Base-by-base conservation (phyloP, 2,113 vertebrate species). In the Trematocara zebra region DNA sequence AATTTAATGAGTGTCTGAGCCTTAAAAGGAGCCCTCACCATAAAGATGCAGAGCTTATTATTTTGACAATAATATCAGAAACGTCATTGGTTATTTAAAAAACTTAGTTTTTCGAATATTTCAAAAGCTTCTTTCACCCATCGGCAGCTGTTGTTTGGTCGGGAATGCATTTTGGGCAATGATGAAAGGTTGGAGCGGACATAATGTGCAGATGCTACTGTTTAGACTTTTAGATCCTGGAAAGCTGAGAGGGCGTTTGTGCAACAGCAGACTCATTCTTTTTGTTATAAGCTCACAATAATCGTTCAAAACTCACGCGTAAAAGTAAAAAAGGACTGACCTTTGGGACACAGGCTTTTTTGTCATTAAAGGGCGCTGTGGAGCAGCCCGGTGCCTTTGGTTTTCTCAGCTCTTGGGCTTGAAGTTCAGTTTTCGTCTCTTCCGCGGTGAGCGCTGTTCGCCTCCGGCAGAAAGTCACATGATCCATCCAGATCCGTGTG, bases 381-480 rank as follows among this genome's bases (percentile, higher is more conserved):
- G 11, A 69, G 37, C 64, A 69, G 40, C 67, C 23, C 5, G 2
- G 8, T 11, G 20, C 12, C 7, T 40, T 69, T 20, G 23, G 11
- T 40, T 69, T 69, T 28, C 42, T 6, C 37, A 12, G 49, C 59
- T 23, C n/a, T 52, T 2, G 33, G 44, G 2, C 28, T 51, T 61
- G 6, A 28, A 33, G 9, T 14, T 42, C 20, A 10, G 12, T 37
- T 18, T 3, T 56, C 84, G 80, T 81, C 9, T 47, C 79, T 17
- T 87, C 88, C 76, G 76, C 59, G 8, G 2, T n/a, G 42, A 18
- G 35, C 53, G 69, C 57, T 42, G 76, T 79, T 69, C 18, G n/a
- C 31, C 3, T 59, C 79, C 42, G 5, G 2, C 51, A 23, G 28
- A n/a, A n/a, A 79, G 10, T 93, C 93, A 94, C 92, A 82, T 94